A percentile compares a stretch with the other conserved stretches of the same genome.
Evolutionary conservation across 2,113 vertebrate genomes (phyloP).

Genomic region (Picathartes gymnocephalus): DNA sequence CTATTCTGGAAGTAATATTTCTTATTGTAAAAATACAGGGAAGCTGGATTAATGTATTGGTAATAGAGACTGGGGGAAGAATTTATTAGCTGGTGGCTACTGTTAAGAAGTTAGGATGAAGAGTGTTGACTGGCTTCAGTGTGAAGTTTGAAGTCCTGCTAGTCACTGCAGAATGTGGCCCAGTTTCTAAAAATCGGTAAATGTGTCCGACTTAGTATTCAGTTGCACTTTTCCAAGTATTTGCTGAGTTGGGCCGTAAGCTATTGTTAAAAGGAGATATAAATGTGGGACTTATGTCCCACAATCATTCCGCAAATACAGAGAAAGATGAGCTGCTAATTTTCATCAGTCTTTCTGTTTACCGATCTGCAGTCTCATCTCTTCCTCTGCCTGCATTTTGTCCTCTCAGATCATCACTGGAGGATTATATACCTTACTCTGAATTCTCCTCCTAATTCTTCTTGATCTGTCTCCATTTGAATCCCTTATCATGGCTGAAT

Average conservation of each 20-base stretch:
- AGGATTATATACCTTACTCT: background rate
- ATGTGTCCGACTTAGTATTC: background rate
- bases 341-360: constrained; percentile 34
- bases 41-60: constrained; percentile 12
- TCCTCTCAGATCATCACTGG: background rate
- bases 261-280: background rate
- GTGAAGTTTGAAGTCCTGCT: background rate
- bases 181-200: background rate
- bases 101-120: background rate
- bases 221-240: background rate
- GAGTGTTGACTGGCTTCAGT: background rate
- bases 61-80: constrained; percentile 20
- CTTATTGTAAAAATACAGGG: background rate
- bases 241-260: background rate
- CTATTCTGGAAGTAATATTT: background rate
- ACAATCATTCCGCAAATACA: background rate
- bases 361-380: background rate
- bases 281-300: background rate
- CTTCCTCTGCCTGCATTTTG: background rate
- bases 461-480: background rate
- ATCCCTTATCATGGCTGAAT: background rate
- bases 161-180: background rate
- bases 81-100: constrained; percentile 38
- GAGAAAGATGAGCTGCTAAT: background rate
- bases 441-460: background rate